Conservation (phyloP, 2,113 vertebrate genomes). For the Dromaius novaehollandiae region DNA sequence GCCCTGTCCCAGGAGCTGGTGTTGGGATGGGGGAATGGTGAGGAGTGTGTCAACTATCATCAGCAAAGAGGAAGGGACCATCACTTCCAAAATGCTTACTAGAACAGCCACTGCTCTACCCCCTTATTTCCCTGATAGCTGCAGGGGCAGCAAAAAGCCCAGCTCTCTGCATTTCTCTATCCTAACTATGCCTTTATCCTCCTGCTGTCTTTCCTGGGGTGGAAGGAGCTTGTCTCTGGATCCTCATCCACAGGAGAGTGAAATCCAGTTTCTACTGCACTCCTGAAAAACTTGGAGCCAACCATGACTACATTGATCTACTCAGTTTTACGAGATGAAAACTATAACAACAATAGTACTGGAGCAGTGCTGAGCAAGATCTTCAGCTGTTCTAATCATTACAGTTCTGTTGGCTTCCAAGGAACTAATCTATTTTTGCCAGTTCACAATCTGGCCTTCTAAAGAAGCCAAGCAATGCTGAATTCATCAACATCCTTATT, state of each 20-base stretch:
- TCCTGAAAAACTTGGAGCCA: background rate
- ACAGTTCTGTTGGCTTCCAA: background rate
- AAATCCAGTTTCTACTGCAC: constrained; percentile 21
- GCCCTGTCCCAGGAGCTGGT: no score
- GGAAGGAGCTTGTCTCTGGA: background rate
- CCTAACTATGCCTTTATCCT: background rate
- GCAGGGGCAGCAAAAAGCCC: background rate
- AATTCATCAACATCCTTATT: background rate
- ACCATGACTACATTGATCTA: background rate
- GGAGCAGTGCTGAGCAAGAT: background rate
- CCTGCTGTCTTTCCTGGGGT: background rate
- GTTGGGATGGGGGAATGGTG: rapidly evolving
- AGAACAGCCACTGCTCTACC: background rate
- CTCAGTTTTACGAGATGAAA: constrained; percentile 35
- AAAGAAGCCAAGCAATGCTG: background rate
- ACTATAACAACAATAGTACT: background rate
- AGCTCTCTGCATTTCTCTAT: background rate
- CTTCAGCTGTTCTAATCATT: constrained; percentile 31
- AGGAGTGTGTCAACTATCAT: rapidly evolving
- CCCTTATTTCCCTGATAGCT: background rate
- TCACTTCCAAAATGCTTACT: background rate
- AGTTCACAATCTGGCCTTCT: background rate
- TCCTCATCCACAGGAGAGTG: background rate
- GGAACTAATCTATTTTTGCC: background rate
- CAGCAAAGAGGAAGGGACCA: rapidly evolving